Base-by-base conservation (phyloP, 1,140 invertebrate species). In the Diachasma alloeum region DNA sequence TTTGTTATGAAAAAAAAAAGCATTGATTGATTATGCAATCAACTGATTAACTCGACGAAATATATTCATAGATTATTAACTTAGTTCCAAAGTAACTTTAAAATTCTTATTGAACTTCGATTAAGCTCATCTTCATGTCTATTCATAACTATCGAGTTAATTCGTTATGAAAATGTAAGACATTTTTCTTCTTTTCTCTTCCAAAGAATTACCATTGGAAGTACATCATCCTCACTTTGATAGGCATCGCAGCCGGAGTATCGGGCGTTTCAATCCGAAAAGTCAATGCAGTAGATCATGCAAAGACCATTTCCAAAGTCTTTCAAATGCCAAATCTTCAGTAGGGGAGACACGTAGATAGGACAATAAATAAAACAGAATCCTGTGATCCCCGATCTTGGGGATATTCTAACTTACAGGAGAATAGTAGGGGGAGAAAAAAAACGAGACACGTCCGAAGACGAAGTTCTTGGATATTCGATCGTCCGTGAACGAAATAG, bases 281-380 rank as follows among this genome's bases (percentile, higher is more conserved):
- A 66, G 59, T 31, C 19, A 11, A 31, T 31, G 59, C 63, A 66
- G 63, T 66, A 66, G 63, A 66, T 66, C 63, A 66, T 66, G 24
- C 26, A 17, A 66, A 66, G 13, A 11, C 22, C 10, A 31, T 66
- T 36, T 31, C 26, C n/a, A 66, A 66, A 66, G 24, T 66, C 31
- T 66, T 66, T 13, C 63, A 66, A 66, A 36, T 66, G 26, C 13
- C 13, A 26, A 36, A 66, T 31, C 22, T 66, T 36, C 24, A 15
- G 26, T 36, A 31, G 4, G 24, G 11, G 22, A 15, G 26, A 66
- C 63, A 31, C 22, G 63, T 66, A 66, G 22, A 66, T 31, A 5
- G 63, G 63, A 66, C 63, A 66, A 66, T 66, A 66, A 66, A 66
- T 66, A 66, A 66, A 66, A 36, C 26, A 66, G 63, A 22, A 66